Percentiles rank a stretch among this genome's conserved stretches.
Conservation (phyloP, 2,113 vertebrate genomes). For the Falco punctatus region DNA sequence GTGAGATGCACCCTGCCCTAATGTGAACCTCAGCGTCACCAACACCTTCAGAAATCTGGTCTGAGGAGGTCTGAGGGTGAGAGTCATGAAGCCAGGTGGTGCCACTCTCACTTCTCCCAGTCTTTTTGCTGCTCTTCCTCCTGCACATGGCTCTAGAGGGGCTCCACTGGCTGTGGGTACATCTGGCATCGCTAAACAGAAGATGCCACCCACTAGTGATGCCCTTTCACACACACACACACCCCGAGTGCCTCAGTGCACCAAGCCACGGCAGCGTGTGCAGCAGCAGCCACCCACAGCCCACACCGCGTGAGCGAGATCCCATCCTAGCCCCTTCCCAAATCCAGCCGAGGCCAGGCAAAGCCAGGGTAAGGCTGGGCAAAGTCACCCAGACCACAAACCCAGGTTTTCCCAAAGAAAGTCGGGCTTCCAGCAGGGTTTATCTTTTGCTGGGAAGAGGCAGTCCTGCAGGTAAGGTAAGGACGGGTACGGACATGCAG, state of each 20-base stretch:
- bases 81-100: background rate
- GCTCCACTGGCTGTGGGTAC: background rate
- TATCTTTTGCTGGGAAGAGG: background rate
- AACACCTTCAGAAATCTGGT: background rate
- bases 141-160: accelerated
- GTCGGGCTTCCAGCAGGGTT: background rate
- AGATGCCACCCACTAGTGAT: background rate
- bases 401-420: background rate
- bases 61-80: background rate
- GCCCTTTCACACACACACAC: no score
- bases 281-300: background rate
- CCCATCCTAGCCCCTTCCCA: background rate
- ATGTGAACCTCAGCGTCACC: background rate
- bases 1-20: background rate
- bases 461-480: accelerated
- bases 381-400: background rate
- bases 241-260: background rate
- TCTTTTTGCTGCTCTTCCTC: background rate
- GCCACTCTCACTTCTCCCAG: background rate
- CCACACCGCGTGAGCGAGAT: background rate
- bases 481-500: background rate
- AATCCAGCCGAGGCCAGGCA: background rate
- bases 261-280: background rate
- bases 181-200: background rate
- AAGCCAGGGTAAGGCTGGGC: background rate